Evolutionary conservation across 2,113 vertebrate species (phyloP).

Genomic region (Nibea coibor): DNA sequence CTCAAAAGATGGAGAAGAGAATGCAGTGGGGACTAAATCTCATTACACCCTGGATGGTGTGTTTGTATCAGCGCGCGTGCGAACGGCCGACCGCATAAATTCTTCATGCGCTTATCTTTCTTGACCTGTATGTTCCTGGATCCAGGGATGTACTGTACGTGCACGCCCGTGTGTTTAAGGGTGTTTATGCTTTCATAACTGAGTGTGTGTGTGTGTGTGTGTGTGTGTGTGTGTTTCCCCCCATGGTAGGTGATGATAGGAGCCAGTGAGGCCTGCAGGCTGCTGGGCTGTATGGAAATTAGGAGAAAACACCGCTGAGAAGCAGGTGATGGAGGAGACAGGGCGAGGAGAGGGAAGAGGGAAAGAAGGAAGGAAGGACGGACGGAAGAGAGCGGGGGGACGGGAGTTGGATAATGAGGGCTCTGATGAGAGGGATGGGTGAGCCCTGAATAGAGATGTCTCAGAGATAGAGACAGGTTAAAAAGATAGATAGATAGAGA

Average conservation of each 20-base stretch:
- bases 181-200: conserved; percentile 10
- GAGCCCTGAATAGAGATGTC: conserved; percentile 59
- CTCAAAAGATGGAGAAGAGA: conserved; percentile 38
- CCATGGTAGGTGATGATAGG: conserved; percentile 29
- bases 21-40: conserved; percentile 44
- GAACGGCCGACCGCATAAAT: conserved; percentile 31
- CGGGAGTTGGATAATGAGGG: conserved; percentile 66
- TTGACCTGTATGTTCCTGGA: conserved; percentile 50
- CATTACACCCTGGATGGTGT: conserved; percentile 46
- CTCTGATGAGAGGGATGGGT: conserved; percentile 62
- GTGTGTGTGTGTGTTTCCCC: background rate
- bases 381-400: conserved; percentile 25
- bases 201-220: background rate
- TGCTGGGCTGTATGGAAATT: conserved; percentile 73
- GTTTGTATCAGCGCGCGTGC: conserved; percentile 20
- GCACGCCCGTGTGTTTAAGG: conserved; percentile 24
- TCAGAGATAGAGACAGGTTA: conserved; percentile 35
- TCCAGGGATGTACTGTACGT: conserved; percentile 2
- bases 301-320: conserved; percentile 76
- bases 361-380: conserved; percentile 11
- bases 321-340: conserved; percentile 73
- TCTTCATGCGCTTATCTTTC: conserved; percentile 49
- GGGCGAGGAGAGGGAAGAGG: conserved; percentile 19
- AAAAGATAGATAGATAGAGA: background rate
- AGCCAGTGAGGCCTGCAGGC: conserved; percentile 55